Percentiles rank a stretch among this genome's conserved stretches.
Evolutionary conservation across 1,140 invertebrate genomes (phyloP).

Genomic region (Cataglyphis hispanica): DNA sequence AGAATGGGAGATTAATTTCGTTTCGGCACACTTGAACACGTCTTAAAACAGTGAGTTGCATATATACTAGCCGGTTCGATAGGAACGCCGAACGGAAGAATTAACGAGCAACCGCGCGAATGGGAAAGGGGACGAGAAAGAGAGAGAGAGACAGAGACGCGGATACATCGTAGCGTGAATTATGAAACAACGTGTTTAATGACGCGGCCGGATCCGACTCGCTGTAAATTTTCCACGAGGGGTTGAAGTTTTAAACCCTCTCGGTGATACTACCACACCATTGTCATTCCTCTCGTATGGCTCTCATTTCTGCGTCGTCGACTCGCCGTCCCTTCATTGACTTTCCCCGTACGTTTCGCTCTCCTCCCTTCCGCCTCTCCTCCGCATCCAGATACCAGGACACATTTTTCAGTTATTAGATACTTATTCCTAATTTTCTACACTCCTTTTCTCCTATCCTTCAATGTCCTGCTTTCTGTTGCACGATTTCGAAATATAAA

Average conservation of each 20-base stretch:
- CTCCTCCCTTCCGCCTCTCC: constrained; percentile 4
- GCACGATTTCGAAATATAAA: constrained; percentile 27
- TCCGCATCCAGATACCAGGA: constrained; percentile 65
- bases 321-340: constrained; percentile 68
- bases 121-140: constrained; percentile 25
- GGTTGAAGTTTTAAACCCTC: constrained; percentile 81
- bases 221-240: constrained; percentile 81
- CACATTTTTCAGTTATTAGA: constrained; percentile 80
- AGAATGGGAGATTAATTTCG: constrained; percentile 40
- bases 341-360: constrained; percentile 70
- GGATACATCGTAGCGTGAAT: constrained; percentile 80
- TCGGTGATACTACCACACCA: constrained; percentile 74
- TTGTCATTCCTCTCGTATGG: constrained; percentile 78
- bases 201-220: constrained; percentile 83
- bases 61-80: neutral
- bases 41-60: constrained; percentile 32
- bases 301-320: constrained; percentile 70
- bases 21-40: neutral
- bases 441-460: constrained; percentile 37
- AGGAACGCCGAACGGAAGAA: constrained; percentile 42
- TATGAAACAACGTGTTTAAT: constrained; percentile 87
- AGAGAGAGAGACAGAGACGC: constrained; percentile 32
- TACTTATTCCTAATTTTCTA: constrained; percentile 77
- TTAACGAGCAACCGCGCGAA: constrained; percentile 43
- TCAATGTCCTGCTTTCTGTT: constrained; percentile 51